These are phyloP conservation scores for Coelopa pilipes DNA, from an alignment of 2,888 invertebrate genomes.

Conservation along the genomic window DNA sequence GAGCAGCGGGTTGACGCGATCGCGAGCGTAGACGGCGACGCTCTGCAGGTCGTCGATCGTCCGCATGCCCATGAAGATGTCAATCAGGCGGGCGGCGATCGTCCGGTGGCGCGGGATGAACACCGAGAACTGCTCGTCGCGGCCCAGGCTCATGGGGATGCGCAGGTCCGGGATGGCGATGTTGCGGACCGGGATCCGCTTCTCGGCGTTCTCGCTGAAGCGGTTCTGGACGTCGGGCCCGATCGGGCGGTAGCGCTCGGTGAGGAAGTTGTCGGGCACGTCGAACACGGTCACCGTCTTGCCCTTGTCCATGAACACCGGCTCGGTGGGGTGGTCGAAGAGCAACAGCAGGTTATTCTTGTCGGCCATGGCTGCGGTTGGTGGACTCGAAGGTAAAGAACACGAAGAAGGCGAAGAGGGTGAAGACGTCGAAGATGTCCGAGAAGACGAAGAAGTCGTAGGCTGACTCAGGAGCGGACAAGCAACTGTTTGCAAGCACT, in stretches of 20 bases:
- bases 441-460: no score
- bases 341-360: slow-evolving; percentile 73
- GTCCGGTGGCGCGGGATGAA: slow-evolving; percentile 77
- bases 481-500: no score
- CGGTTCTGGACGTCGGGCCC: slow-evolving; percentile 70
- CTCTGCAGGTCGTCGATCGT: slow-evolving; percentile 76
- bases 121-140: slow-evolving; percentile 76
- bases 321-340: slow-evolving; percentile 80
- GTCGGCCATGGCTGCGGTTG: slow-evolving; percentile 53
- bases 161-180: slow-evolving; percentile 74
- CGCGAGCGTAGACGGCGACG: slow-evolving; percentile 77
- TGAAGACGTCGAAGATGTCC: no score
- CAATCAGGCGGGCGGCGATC: slow-evolving; percentile 75
- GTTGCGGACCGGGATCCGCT: slow-evolving; percentile 70
- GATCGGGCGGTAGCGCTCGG: slow-evolving; percentile 69
- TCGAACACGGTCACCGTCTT: slow-evolving; percentile 72
- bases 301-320: slow-evolving; percentile 80
- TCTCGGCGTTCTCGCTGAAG: slow-evolving; percentile 70
- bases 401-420: no score
- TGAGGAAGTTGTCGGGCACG: slow-evolving; percentile 73
- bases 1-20: slow-evolving; percentile 80
- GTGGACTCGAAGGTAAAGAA: no score
- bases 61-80: slow-evolving; percentile 78
- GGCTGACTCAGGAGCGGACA: no score
- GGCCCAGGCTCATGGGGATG: slow-evolving; percentile 72